Conservation (phyloP, 2,797 vertebrate genomes). For the Heliangelus exortis region DNA sequence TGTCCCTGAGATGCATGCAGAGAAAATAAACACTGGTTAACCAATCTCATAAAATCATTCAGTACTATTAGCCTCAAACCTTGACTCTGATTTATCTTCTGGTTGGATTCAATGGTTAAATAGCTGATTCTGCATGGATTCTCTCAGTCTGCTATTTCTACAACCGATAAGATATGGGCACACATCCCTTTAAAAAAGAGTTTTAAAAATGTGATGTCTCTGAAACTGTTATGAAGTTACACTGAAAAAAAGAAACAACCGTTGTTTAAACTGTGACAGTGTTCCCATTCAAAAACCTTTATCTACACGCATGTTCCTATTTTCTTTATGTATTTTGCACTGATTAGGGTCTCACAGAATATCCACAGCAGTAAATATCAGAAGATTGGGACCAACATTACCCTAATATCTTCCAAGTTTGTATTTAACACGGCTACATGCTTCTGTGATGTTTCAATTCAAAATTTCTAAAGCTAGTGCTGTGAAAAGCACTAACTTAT, state of each 20-base stretch:
- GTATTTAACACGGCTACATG: not conserved
- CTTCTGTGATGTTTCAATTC: not conserved
- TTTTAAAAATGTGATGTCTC: not conserved
- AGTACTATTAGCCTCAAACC: not conserved
- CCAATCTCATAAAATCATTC: not conserved
- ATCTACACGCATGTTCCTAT: not conserved
- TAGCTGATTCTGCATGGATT: not conserved
- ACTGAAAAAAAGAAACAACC: accelerated
- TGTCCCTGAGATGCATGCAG: not conserved
- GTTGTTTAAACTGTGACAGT: not conserved
- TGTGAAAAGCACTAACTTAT: not conserved
- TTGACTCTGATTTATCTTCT: not conserved
- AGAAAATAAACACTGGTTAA: not conserved
- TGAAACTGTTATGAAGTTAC: not conserved
- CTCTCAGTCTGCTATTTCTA: not conserved
- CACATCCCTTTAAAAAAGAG: not conserved
- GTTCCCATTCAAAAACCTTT: not conserved
- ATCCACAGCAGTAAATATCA: not conserved
- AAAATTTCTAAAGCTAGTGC: not conserved
- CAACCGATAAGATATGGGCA: not conserved
- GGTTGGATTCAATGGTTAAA: not conserved
- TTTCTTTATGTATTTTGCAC: not conserved
- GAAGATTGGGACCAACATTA: not conserved
- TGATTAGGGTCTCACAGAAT: not conserved
- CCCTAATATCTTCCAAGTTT: not conserved